Percentiles rank a stretch among this genome's conserved stretches.
phyloP scores from a whole-genome alignment of 2,113 vertebrate genomes.

The Cricetomys ansorgei region DNA sequence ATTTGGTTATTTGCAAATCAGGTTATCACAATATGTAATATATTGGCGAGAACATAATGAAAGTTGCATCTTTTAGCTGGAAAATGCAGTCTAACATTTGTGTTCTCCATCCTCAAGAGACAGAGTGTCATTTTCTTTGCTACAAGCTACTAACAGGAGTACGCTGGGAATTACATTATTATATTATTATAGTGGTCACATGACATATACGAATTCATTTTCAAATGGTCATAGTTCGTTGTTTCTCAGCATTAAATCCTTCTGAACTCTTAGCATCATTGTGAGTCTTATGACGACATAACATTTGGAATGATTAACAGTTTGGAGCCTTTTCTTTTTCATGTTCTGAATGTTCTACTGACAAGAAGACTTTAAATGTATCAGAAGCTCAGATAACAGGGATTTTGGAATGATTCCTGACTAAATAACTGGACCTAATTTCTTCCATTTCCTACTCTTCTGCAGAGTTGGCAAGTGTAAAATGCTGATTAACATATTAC shows the following conservation, averaged over 20 bases:
- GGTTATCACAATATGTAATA: neutral
- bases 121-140: neutral
- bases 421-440: neutral
- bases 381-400: conserved; percentile 1
- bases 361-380: conserved; percentile 5
- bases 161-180: neutral
- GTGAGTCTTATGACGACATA: neutral
- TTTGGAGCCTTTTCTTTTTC: neutral
- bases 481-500: neutral
- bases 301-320: conserved; percentile 23
- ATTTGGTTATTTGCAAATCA: neutral
- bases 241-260: neutral
- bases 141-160: neutral
- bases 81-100: neutral
- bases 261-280: neutral
- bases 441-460: neutral
- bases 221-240: neutral
- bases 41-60: neutral
- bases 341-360: neutral
- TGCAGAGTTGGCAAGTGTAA: conserved; percentile 22
- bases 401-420: neutral
- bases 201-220: neutral
- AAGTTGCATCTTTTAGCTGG: neutral
- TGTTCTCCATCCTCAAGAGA: neutral
- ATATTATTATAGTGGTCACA: neutral